These are phyloP conservation scores for Drepana falcataria DNA, from an alignment of 2,888 invertebrate genomes.

Conservation along the genomic window DNA sequence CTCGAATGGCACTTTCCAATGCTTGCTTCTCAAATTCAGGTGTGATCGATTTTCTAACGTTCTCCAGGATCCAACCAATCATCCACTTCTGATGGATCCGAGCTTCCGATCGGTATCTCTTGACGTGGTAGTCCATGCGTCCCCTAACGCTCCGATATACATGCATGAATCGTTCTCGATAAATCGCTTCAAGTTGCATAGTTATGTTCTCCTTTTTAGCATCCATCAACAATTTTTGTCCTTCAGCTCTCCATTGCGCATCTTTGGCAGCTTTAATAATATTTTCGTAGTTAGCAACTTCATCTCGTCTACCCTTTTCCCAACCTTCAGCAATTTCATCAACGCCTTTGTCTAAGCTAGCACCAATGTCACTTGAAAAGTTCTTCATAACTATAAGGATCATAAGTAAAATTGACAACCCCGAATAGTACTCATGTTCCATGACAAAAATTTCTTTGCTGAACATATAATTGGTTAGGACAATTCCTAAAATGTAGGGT, in stretches of 20 bases:
- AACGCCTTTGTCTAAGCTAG: conserved; percentile 82
- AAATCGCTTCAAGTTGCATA: conserved; percentile 95
- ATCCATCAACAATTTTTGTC: conserved; percentile 85
- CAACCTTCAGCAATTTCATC: conserved; percentile 77
- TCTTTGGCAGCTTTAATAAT: conserved; percentile 81
- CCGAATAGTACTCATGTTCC: conserved; percentile 94
- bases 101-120: conserved; percentile 85
- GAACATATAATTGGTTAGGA: conserved; percentile 86
- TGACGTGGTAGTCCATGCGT: conserved; percentile 93
- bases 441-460: conserved; percentile 96
- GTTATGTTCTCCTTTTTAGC: conserved; percentile 94
- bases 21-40: conserved; percentile 93
- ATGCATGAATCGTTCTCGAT: conserved; percentile 80
- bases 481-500: conserved; percentile 90
- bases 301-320: conserved; percentile 71
- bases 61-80: conserved; percentile 92
- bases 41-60: conserved; percentile 86
- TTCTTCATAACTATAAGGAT: conserved; percentile 80
- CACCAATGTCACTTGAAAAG: conserved; percentile 81
- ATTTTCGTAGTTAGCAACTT: conserved; percentile 64
- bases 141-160: conserved; percentile 81
- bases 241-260: conserved; percentile 86
- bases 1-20: conserved; percentile 89
- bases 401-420: conserved; percentile 83
- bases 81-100: conserved; percentile 95